A percentile compares a stretch with the other conserved stretches of the same genome.
These are phyloP conservation scores for Protodeltote pygarga DNA, from an alignment of 2,888 invertebrate species.

Conservation along the genomic window DNA sequence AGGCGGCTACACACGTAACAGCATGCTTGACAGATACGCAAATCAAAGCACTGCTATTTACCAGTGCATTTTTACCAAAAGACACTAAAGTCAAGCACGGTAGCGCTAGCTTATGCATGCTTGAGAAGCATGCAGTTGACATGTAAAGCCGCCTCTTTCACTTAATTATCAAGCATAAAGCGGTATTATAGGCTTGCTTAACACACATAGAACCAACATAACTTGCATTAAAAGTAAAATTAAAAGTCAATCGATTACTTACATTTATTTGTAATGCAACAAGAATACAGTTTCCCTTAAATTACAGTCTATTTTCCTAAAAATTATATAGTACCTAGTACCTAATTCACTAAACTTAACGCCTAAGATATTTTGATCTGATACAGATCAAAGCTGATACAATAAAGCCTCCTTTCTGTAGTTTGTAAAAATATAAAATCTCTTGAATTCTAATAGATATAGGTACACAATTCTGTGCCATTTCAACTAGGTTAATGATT, in stretches of 20 bases:
- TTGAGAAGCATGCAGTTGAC: too few species aligned
- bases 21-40: too few species aligned
- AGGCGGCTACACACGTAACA: too few species aligned
- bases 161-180: constrained; percentile 18
- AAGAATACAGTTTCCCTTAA: constrained; percentile 45
- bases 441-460: constrained; percentile 21
- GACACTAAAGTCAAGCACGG: too few species aligned
- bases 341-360: constrained; percentile 39
- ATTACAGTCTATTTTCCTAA: constrained; percentile 24
- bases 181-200: constrained; percentile 23
- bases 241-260: constrained; percentile 43
- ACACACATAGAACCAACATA: not conserved
- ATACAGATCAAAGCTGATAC: constrained; percentile 76
- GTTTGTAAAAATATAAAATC: constrained; percentile 38
- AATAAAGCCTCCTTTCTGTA: constrained; percentile 71
- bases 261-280: constrained; percentile 53
- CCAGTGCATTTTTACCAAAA: too few species aligned
- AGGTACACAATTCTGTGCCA: not conserved
- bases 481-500: not conserved
- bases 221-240: constrained; percentile 23
- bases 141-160: too few species aligned
- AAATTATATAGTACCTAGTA: constrained; percentile 2
- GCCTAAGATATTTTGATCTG: constrained; percentile 69
- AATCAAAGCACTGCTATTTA: too few species aligned
- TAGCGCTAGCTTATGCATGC: too few species aligned